Conservation (phyloP, 2,888 invertebrate genomes). For the Mycalesis mineus region DNA sequence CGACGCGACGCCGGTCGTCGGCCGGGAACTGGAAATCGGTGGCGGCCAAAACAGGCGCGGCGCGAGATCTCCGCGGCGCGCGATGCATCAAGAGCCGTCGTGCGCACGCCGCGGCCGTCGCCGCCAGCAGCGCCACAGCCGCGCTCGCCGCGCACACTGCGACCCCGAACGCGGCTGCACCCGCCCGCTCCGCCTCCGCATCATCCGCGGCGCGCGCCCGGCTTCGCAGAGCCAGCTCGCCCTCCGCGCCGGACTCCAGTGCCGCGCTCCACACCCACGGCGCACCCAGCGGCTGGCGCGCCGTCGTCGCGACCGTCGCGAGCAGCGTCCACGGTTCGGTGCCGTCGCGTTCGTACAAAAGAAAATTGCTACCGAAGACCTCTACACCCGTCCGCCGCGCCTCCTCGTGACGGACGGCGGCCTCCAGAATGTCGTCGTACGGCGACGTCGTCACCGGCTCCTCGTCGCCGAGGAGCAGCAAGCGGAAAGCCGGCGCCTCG, state of each 20-base stretch:
- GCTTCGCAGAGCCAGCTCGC: constrained; percentile 14
- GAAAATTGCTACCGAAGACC: constrained; percentile 32
- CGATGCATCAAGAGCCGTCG: constrained; percentile 21
- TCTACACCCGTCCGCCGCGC: constrained; percentile 27
- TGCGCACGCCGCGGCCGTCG: constrained; percentile 21
- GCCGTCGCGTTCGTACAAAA: constrained; percentile 38
- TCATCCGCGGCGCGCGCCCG: constrained; percentile 20
- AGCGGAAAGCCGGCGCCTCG: background rate
- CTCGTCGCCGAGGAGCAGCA: too few relatives aligned
- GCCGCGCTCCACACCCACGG: constrained; percentile 16
- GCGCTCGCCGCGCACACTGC: constrained; percentile 7
- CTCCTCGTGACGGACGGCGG: constrained; percentile 25
- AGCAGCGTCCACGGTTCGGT: constrained; percentile 36
- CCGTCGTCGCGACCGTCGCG: constrained; percentile 36
- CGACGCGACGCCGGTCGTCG: constrained; percentile 54
- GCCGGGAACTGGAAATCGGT: constrained; percentile 50
- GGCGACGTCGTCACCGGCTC: constrained; percentile 10
- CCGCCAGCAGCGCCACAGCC: constrained; percentile 8
- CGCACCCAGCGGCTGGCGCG: constrained; percentile 35
- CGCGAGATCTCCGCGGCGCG: constrained; percentile 36
- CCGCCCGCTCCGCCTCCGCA: constrained; percentile 6
- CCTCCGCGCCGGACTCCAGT: constrained; percentile 36
- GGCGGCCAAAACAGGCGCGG: constrained; percentile 37
- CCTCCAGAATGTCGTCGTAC: constrained; percentile 31
- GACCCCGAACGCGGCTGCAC: constrained; percentile 24